phyloP scores from a whole-genome alignment of 1,140 invertebrate genomes.

The Anthonomus grandis region DNA sequence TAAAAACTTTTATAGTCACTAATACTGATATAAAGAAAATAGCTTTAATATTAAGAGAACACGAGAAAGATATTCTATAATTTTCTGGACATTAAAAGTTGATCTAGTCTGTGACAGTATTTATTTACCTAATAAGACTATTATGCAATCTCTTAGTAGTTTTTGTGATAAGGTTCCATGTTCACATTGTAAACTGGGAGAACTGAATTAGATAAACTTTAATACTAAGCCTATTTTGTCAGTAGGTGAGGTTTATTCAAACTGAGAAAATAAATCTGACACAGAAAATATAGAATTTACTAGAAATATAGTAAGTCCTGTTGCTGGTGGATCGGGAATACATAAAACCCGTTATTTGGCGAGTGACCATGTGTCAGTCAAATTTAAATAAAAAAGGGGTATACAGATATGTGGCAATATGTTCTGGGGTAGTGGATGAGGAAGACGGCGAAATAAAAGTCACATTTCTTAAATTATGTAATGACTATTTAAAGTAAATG shows the following conservation, averaged over 20 bases:
- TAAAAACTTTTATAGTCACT: not conserved
- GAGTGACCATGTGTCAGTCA: not conserved
- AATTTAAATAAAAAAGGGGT: not conserved
- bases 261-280: not conserved
- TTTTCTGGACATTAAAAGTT: too few species aligned
- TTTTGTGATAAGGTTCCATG: too few species aligned
- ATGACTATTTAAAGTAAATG: too few species aligned
- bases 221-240: not conserved
- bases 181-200: not conserved
- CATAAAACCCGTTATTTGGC: not conserved
- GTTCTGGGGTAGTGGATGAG: not conserved
- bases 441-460: too few species aligned
- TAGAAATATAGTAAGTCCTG: too few species aligned
- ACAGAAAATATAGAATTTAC: too few species aligned
- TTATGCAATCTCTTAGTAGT: not conserved
- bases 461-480: too few species aligned
- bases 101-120: too few species aligned
- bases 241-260: not conserved
- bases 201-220: not conserved
- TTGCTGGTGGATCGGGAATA: not conserved
- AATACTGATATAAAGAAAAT: not conserved
- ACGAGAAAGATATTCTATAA: not conserved
- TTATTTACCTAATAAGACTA: not conserved
- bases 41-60: not conserved
- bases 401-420: not conserved